Evolutionary conservation across 2,113 vertebrate genomes (phyloP).

Genomic region (Canis aureus): DNA sequence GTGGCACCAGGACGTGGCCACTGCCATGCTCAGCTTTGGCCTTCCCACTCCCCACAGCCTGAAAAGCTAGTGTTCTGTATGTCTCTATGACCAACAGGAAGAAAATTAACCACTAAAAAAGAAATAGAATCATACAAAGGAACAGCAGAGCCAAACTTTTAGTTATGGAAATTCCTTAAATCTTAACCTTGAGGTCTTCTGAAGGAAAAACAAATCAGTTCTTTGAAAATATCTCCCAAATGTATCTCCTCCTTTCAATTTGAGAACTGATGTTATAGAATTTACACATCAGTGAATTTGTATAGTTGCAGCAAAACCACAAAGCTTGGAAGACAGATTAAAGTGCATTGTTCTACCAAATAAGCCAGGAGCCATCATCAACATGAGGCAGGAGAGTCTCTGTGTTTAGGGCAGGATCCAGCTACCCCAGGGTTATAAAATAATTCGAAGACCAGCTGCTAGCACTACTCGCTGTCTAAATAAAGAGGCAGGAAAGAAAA

Average conservation of each 20-base stretch:
- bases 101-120: background rate
- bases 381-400: accelerated
- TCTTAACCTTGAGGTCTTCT: background rate
- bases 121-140: background rate
- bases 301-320: background rate
- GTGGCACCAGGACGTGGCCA: background rate
- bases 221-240: background rate
- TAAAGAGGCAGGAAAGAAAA: background rate
- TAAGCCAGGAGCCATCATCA: background rate
- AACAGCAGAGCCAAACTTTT: background rate
- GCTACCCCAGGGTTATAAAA: background rate
- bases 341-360: background rate
- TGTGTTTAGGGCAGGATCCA: background rate
- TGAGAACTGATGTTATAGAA: background rate
- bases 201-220: background rate
- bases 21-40: background rate
- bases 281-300: too few relatives aligned
- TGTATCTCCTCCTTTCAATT: background rate
- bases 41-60: background rate
- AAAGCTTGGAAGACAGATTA: background rate
- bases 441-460: background rate
- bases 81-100: background rate
- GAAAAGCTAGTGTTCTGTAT: background rate
- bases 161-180: background rate
- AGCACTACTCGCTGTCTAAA: background rate